These are phyloP conservation scores for Sebastes nivosus DNA, from an alignment of 2,797 vertebrate species.

Conservation along the genomic window DNA sequence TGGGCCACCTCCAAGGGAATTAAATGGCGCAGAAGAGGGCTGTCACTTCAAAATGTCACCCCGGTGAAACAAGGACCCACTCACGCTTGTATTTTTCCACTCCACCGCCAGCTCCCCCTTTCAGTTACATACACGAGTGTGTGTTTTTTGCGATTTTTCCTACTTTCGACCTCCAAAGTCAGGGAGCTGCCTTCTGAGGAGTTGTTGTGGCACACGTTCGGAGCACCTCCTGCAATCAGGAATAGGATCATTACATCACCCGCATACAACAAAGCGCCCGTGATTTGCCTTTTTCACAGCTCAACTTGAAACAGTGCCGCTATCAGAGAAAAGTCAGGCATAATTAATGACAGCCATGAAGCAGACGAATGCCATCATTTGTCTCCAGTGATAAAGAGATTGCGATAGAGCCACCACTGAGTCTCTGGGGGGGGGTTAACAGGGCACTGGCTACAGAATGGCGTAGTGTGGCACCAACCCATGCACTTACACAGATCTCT, in stretches of 20 bases:
- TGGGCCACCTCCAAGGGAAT: constrained; percentile 60
- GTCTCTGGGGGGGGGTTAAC: constrained; percentile 25
- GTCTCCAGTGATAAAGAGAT: constrained; percentile 60
- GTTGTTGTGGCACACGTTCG: constrained; percentile 19
- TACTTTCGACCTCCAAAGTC: constrained; percentile 41
- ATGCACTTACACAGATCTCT: constrained; percentile 57
- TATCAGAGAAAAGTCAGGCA: constrained; percentile 61
- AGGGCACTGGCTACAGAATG: constrained; percentile 35
- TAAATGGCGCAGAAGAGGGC: constrained; percentile 68
- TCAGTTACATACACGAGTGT: constrained; percentile 13
- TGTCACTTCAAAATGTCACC: constrained; percentile 80
- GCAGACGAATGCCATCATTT: constrained; percentile 64
- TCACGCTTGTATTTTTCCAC: constrained; percentile 58
- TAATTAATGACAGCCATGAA: constrained; percentile 76
- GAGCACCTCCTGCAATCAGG: background rate
- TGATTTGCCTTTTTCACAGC: constrained; percentile 33
- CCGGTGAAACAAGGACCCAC: constrained; percentile 72
- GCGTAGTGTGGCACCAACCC: constrained; percentile 38
- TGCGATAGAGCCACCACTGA: constrained; percentile 44
- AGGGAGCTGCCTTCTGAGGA: constrained; percentile 15
- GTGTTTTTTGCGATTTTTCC: constrained; percentile 5
- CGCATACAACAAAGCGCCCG: background rate
- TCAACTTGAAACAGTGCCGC: constrained; percentile 54
- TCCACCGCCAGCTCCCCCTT: constrained; percentile 20
- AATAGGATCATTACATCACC: constrained; percentile 22